phyloP scores from a whole-genome alignment of 2,888 invertebrate species.

The Orthosia gothica region DNA sequence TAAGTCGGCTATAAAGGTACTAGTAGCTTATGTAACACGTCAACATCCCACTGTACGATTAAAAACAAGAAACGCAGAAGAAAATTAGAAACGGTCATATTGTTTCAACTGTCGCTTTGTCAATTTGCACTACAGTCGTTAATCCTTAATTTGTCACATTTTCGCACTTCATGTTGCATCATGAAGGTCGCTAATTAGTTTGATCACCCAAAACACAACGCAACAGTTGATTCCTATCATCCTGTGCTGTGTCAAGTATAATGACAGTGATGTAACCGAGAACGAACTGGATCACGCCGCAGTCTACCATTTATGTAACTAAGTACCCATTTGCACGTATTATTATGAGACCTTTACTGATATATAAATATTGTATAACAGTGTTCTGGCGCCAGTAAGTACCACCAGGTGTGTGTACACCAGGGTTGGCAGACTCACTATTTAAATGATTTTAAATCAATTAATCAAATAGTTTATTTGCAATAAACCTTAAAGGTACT shows the following conservation, averaged over 20 bases:
- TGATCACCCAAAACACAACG: constrained; percentile 23
- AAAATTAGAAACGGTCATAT: background rate
- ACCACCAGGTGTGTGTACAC: too few species aligned
- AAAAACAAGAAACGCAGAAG: background rate
- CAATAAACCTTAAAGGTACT: too few species aligned
- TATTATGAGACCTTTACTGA: constrained; percentile 32
- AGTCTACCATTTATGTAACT: constrained; percentile 35
- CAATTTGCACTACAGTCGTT: too few species aligned
- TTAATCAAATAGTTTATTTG: too few species aligned
- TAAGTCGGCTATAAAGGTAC: too few species aligned
- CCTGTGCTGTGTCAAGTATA: constrained; percentile 4
- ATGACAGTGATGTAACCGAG: constrained; percentile 31
- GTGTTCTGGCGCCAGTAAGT: constrained; percentile 8
- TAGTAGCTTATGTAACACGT: background rate
- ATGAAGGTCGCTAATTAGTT: constrained; percentile 4
- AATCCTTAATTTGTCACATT: too few species aligned
- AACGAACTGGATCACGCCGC: constrained; percentile 38
- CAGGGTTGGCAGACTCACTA: too few species aligned
- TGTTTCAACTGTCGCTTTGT: too few species aligned
- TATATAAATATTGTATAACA: constrained; percentile 24
- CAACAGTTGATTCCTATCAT: background rate
- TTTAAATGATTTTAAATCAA: too few species aligned
- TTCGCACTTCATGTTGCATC: background rate
- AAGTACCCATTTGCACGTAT: constrained; percentile 49
- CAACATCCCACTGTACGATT: background rate